Percentiles rank a stretch among this genome's conserved stretches.
phyloP scores from a whole-genome alignment of 37 sponge, comb jelly and placozoan species.

The Beroe forskalii region DNA sequence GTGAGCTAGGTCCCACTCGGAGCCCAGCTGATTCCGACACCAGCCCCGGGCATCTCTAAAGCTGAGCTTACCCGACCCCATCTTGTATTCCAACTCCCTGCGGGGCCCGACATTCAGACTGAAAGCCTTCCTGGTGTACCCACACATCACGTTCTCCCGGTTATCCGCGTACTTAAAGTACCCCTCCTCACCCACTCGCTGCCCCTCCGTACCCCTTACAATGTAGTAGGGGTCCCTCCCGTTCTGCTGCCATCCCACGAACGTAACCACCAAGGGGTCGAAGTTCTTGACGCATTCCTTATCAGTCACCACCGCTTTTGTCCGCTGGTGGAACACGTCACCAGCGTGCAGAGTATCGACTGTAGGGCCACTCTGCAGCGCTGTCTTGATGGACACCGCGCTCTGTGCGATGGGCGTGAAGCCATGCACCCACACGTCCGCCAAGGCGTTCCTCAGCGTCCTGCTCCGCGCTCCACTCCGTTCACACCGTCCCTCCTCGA shows the following conservation, averaged over 20 bases:
- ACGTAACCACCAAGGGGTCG: background rate
- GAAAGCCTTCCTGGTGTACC: background rate
- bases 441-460: constrained; percentile 39
- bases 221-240: constrained; percentile 2
- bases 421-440: constrained; percentile 19
- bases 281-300: background rate
- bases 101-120: background rate
- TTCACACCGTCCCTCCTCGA: background rate
- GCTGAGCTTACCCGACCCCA: background rate
- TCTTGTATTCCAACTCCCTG: constrained; percentile 18
- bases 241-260: constrained; percentile 30
- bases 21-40: background rate
- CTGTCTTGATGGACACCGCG: background rate
- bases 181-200: background rate
- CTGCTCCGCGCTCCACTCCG: background rate
- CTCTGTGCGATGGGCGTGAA: background rate
- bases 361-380: background rate
- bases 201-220: background rate
- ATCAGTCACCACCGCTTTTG: background rate
- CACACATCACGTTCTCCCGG: background rate
- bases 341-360: background rate
- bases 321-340: background rate
- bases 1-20: constrained; percentile 24
- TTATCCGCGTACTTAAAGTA: constrained; percentile 35
- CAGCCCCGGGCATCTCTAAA: background rate